Evolutionary conservation across 2,113 vertebrate genomes (phyloP).

Genomic region (Procavia capensis): DNA sequence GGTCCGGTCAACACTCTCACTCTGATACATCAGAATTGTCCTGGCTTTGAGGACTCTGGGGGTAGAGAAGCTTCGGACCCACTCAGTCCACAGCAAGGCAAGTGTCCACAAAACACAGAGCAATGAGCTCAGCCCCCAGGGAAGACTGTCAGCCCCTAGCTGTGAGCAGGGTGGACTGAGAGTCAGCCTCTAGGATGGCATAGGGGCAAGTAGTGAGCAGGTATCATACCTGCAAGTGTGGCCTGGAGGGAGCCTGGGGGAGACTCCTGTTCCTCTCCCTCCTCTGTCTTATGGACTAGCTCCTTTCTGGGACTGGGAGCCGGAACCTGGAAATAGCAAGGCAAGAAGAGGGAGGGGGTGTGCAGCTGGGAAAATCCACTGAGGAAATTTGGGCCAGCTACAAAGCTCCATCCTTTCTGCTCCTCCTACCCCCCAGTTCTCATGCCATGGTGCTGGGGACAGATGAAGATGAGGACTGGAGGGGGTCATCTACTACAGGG

Average conservation of each 20-base stretch:
- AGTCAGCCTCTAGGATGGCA: too few species aligned
- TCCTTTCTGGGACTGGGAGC: background rate
- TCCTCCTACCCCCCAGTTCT: background rate
- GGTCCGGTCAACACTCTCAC: background rate
- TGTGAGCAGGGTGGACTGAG: too few species aligned
- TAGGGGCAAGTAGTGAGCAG: background rate
- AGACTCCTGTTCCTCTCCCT: background rate
- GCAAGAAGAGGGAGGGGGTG: background rate
- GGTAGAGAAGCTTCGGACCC: too few species aligned
- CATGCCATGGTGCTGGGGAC: background rate
- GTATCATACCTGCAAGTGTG: background rate
- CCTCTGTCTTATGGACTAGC: background rate
- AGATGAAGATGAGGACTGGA: background rate
- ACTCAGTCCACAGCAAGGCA: too few species aligned
- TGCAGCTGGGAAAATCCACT: background rate
- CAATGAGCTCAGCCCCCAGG: background rate
- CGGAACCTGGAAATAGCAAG: background rate
- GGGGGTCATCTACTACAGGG: background rate
- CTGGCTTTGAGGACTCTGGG: too few species aligned
- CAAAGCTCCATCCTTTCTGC: background rate
- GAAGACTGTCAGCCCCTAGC: background rate
- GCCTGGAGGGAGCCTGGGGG: background rate
- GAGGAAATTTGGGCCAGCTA: background rate
- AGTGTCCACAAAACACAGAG: too few species aligned
- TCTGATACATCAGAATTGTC: too few species aligned